phyloP scores from a whole-genome alignment of 1,140 invertebrate species.

The Drosophila kepulauana region DNA sequence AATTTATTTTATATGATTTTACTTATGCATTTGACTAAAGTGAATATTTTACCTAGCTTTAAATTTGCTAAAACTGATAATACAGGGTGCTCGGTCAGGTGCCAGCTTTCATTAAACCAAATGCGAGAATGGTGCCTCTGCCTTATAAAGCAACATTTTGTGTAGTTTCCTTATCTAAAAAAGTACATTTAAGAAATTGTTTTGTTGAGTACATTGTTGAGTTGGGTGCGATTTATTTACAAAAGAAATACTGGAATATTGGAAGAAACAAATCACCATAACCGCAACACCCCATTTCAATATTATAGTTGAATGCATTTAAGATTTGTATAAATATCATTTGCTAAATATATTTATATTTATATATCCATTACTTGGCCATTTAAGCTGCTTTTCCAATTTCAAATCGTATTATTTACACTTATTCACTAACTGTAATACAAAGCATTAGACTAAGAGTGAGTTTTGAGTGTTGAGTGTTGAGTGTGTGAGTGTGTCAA shows the following conservation, averaged over 20 bases:
- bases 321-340: conserved; percentile 17
- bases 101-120: conserved; percentile 18
- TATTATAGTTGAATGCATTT: conserved; percentile 12
- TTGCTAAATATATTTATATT: conserved; percentile 19
- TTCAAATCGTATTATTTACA: conserved; percentile 63
- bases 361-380: conserved; percentile 25
- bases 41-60: conserved; percentile 52
- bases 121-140: conserved; percentile 25
- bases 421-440: conserved; percentile 58
- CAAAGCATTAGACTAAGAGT: conserved; percentile 38
- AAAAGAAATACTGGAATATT: conserved; percentile 39
- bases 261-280: conserved; percentile 33
- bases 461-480: conserved; percentile 4
- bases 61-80: conserved; percentile 62
- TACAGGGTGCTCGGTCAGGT: conserved; percentile 49
- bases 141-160: conserved; percentile 31
- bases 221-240: conserved; percentile 48
- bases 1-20: conserved; percentile 43
- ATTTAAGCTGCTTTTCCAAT: conserved; percentile 29
- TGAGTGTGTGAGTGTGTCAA: conserved; percentile 32
- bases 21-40: conserved; percentile 48
- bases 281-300: conserved; percentile 28
- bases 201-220: conserved; percentile 5
- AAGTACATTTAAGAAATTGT: conserved; percentile 14
- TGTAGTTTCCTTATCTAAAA: conserved; percentile 15